phyloP scores from a whole-genome alignment of 92 coral and sea anemone species.

The Epizoanthus stellaris region DNA sequence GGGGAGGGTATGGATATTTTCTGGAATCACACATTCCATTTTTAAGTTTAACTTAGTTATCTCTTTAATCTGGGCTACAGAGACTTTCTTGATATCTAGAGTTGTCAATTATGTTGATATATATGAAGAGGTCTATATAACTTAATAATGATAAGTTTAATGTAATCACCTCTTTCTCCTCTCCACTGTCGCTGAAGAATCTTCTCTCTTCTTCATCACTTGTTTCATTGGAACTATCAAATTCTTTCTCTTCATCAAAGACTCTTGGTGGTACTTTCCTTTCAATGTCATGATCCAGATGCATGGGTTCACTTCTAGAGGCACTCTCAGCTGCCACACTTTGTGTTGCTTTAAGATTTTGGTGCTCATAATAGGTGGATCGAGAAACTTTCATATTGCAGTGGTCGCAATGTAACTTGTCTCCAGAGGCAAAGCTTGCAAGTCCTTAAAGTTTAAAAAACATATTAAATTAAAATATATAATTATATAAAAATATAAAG shows the following conservation, averaged over 20 bases:
- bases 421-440: not conserved
- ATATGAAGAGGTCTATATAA: too few species aligned
- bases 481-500: too few species aligned
- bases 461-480: not conserved
- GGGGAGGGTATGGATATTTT: too few species aligned
- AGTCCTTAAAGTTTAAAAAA: not conserved
- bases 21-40: too few species aligned
- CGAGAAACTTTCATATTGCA: not conserved
- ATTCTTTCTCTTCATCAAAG: not conserved
- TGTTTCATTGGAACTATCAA: not conserved
- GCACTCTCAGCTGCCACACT: not conserved
- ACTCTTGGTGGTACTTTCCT: not conserved
- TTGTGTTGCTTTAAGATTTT: not conserved
- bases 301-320: not conserved
- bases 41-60: too few species aligned
- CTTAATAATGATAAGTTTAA: too few species aligned
- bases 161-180: not conserved
- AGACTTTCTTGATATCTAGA: not conserved
- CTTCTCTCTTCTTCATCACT: slow-evolving; percentile 6
- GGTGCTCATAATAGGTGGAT: not conserved
- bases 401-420: not conserved
- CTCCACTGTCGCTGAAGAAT: not conserved
- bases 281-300: not conserved
- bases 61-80: too few species aligned
- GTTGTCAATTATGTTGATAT: too few species aligned